phyloP scores from a whole-genome alignment of 2,888 invertebrate species.

The Aphidius colemani region DNA sequence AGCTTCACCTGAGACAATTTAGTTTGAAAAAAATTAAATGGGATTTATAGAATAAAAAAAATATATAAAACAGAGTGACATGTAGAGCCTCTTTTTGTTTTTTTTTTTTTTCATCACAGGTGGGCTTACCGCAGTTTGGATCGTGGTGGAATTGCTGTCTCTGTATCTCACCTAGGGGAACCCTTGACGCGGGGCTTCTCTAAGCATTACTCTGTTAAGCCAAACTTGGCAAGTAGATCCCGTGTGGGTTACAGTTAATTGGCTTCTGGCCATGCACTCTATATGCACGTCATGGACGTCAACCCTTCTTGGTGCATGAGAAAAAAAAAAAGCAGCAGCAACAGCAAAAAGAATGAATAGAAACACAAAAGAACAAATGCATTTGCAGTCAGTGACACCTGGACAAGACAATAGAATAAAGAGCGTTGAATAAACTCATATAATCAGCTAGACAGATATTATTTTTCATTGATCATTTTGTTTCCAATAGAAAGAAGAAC shows the following conservation, averaged over 20 bases:
- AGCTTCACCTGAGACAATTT: too few relatives aligned
- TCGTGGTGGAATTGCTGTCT: slow-evolving; percentile 22
- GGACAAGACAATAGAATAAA: too few relatives aligned
- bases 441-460: too few relatives aligned
- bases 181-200: slow-evolving; percentile 43
- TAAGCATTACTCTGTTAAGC: slow-evolving; percentile 47
- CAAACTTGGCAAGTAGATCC: slow-evolving; percentile 48
- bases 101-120: slow-evolving; percentile 12
- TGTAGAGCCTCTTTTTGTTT: not conserved
- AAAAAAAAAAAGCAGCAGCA: too few relatives aligned
- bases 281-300: not conserved
- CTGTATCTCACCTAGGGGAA: slow-evolving; percentile 22
- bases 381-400: too few relatives aligned
- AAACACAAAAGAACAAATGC: too few relatives aligned
- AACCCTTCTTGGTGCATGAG: too few relatives aligned
- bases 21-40: not conserved
- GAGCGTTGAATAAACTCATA: too few relatives aligned
- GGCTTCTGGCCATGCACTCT: slow-evolving; percentile 40
- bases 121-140: slow-evolving; percentile 22
- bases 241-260: slow-evolving; percentile 50
- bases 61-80: slow-evolving; percentile 16
- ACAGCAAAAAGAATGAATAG: too few relatives aligned
- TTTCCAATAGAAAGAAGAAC: too few relatives aligned
- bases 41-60: not conserved
- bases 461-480: too few relatives aligned